phyloP scores from a whole-genome alignment of 2,797 vertebrate genomes.

The Coreius guichenoti region DNA sequence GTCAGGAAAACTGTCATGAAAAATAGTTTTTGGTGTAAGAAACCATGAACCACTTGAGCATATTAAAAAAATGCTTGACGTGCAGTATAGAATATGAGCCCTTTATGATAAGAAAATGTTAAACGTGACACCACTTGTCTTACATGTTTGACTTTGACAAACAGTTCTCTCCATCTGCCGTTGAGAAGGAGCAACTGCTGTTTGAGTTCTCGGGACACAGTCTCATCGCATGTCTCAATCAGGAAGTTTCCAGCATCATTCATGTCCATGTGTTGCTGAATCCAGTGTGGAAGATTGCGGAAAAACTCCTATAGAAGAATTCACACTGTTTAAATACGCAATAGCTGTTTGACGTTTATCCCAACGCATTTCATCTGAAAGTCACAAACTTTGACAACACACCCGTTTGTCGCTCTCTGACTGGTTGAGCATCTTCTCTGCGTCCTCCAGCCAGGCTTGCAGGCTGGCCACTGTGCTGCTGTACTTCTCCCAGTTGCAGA shows the following conservation, averaged over 20 bases:
- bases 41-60: too few relatives aligned
- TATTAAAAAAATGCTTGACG: too few relatives aligned
- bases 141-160: conserved; percentile 98
- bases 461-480: conserved; percentile 88
- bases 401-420: conserved; percentile 93
- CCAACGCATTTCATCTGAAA: neutral
- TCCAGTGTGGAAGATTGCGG: conserved; percentile 93
- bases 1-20: neutral
- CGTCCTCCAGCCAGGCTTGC: conserved; percentile 97
- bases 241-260: conserved; percentile 98
- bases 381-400: conserved; percentile 51
- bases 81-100: neutral
- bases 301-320: conserved; percentile 88
- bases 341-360: neutral
- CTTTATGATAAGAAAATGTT: neutral
- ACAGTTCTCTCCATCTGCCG: conserved; percentile 95
- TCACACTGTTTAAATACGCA: neutral
- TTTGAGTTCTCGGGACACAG: conserved; percentile 93
- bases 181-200: conserved; percentile 95
- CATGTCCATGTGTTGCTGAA: conserved; percentile 96
- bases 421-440: conserved; percentile 92
- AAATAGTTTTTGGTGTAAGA: neutral
- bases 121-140: neutral
- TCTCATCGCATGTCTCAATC: conserved; percentile 97
- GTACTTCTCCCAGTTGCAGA: conserved; percentile 96